A percentile compares a stretch with the other conserved stretches of the same genome.
These are phyloP conservation scores for Machaerirhynchus nigripectus DNA, from an alignment of 2,113 vertebrate genomes.

Conservation along the genomic window DNA sequence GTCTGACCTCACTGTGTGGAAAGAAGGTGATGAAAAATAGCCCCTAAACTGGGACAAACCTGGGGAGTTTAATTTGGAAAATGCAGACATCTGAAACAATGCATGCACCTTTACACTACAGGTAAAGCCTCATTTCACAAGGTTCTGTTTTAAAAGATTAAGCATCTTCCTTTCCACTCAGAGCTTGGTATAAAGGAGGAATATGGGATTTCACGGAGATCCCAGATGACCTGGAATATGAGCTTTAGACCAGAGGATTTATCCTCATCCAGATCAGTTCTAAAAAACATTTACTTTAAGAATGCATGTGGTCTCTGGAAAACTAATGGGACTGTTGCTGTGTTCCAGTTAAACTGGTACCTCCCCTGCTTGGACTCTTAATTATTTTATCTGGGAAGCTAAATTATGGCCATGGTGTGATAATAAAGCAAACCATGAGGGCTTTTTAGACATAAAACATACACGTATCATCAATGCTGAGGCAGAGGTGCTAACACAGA, in stretches of 20 bases:
- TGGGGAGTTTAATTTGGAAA: background rate
- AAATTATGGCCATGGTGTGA: background rate
- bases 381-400: background rate
- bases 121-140: background rate
- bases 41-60: background rate
- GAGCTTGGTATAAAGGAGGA: background rate
- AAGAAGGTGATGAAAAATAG: background rate
- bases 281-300: background rate
- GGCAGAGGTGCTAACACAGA: background rate
- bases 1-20: background rate
- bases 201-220: background rate
- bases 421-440: background rate
- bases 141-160: background rate
- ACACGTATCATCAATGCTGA: background rate
- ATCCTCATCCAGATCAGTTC: background rate
- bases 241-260: background rate
- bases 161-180: background rate
- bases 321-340: background rate
- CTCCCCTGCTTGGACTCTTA: background rate
- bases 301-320: background rate
- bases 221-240: background rate
- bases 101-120: accelerated
- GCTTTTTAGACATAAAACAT: background rate
- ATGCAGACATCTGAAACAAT: background rate
- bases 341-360: background rate